These are phyloP conservation scores for Labroides dimidiatus DNA, from an alignment of 2,797 vertebrate species.

Conservation along the genomic window DNA sequence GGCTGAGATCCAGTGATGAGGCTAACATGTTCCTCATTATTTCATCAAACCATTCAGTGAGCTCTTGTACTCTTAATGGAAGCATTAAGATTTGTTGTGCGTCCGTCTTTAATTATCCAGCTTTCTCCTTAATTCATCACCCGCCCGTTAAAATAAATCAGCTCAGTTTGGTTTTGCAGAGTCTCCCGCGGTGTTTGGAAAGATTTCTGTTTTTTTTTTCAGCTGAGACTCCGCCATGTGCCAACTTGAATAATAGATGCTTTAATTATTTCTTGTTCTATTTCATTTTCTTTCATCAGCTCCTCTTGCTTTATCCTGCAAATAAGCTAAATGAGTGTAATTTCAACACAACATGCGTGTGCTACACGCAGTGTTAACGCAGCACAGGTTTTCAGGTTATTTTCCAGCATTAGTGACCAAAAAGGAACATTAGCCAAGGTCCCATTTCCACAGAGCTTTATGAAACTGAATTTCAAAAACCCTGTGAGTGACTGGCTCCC, in stretches of 20 bases:
- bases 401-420: conserved; percentile 22
- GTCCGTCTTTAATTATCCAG: background rate
- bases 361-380: background rate
- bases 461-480: conserved; percentile 36
- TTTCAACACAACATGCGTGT: background rate
- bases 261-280: background rate
- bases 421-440: conserved; percentile 25
- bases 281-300: background rate
- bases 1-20: background rate
- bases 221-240: background rate
- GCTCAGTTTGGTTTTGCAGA: background rate
- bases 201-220: too few relatives aligned
- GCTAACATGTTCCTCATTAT: background rate
- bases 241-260: background rate
- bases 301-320: background rate
- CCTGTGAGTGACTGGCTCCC: background rate
- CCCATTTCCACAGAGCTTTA: conserved; percentile 17
- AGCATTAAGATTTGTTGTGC: background rate
- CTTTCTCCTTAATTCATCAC: background rate
- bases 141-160: background rate
- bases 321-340: background rate
- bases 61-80: background rate
- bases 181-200: background rate
- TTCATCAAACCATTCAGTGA: background rate
- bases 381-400: background rate